These are phyloP conservation scores for Drosophila novamexicana DNA, from an alignment of 1,140 invertebrate genomes.

Conservation along the genomic window DNA sequence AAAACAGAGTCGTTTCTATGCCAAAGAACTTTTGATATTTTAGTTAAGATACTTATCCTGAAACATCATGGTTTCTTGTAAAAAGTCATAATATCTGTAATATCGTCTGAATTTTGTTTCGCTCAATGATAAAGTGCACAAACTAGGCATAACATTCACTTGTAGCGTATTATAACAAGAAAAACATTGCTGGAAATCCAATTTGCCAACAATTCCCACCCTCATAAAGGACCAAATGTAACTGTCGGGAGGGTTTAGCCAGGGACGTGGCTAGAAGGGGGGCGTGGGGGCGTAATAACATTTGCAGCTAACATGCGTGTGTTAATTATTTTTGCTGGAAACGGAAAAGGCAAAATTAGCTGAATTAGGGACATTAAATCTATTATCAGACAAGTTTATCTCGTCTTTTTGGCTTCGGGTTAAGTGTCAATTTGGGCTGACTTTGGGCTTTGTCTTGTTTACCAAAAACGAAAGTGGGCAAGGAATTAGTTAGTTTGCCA, in stretches of 20 bases:
- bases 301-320: slow-evolving; percentile 50
- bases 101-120: neutral
- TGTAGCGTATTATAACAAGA: neutral
- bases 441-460: slow-evolving; percentile 16
- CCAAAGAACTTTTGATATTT: no score
- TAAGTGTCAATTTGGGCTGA: slow-evolving; percentile 53
- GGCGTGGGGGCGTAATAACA: slow-evolving; percentile 8
- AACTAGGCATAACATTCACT: neutral
- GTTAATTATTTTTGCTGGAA: slow-evolving; percentile 53
- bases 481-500: neutral
- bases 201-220: slow-evolving; percentile 5
- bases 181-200: slow-evolving; percentile 24
- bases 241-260: neutral
- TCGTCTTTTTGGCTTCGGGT: slow-evolving; percentile 24
- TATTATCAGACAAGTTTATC: slow-evolving; percentile 54
- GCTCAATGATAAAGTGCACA: neutral
- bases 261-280: neutral
- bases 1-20: no score
- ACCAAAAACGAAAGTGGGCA: neutral
- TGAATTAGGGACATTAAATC: slow-evolving; percentile 61
- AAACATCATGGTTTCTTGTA: no score
- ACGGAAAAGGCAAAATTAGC: slow-evolving; percentile 50
- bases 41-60: no score
- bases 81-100: no score
- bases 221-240: neutral